Base-by-base conservation (phyloP, 2,797 vertebrate species). In the Tarsius wallacei region DNA sequence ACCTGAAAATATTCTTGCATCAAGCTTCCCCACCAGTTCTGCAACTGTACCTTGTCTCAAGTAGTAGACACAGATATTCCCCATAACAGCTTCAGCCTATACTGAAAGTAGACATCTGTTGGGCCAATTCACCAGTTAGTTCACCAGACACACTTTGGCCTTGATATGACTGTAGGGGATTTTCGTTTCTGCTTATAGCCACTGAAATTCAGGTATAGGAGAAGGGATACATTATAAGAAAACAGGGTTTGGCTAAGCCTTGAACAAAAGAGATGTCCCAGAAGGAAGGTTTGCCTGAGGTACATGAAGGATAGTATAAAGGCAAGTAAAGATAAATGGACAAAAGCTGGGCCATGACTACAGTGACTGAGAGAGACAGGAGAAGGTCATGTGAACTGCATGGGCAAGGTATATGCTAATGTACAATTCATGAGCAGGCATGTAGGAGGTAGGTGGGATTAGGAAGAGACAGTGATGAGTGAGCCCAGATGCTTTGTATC, bases 1-100 rank as follows among this genome's bases (percentile, higher is more conserved):
- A 96, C 51, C 21, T 89, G 76, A 90, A 92, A 80, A 83, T 90
- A 94, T 90, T 92, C 57, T 83, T 87, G 22, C 5, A 31, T 83
- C 81, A 83, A 15, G 59, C 36, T 71, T 94, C 55, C 21, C 33
- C 57, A 85, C 21, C 7, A 63, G 31, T 88, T 95, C 66, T 82
- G 49, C 47, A 90, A 57, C 64, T 93, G 10, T 76, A 13, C 36
- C n/a, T 55, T 94, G n/a, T 90, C 51, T 94, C 61, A 89, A 78
- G 63, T 71, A 90, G 24, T 71, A 70, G n/a, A 95, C 21, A 86
- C 28, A 87, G 36, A 33, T 78, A 36, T 81, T 96, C 78, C 31
- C 49, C 61, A 78, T 33, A 88, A 55, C 49, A 33, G 85, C 13
- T 87, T 68, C 26, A 90, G 68, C 14, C 61, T 94, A 1, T 49